Evolutionary conservation across 2,113 vertebrate genomes (phyloP).

Genomic region (Mesoclemmys tuberculata): DNA sequence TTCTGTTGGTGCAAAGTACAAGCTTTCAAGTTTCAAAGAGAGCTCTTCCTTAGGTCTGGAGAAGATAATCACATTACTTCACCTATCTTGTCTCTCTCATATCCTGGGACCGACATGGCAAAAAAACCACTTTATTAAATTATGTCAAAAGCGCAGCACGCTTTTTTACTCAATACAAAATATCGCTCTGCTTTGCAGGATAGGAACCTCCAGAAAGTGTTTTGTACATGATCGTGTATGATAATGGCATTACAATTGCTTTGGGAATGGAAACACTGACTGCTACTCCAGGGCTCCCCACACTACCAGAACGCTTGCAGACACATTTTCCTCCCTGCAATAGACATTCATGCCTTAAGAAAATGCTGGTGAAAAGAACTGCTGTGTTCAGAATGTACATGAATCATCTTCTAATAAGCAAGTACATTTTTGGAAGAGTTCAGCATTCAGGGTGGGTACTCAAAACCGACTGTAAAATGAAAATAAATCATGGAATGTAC

Average conservation of each 20-base stretch:
- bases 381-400: not conserved
- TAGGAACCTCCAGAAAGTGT: slow-evolving; percentile 60
- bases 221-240: slow-evolving; percentile 41
- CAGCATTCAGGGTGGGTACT: slow-evolving; percentile 24
- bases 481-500: slow-evolving; percentile 15
- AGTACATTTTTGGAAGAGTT: slow-evolving; percentile 36
- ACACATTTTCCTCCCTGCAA: slow-evolving; percentile 20
- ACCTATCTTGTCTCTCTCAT: not conserved
- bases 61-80: not conserved
- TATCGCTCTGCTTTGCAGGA: slow-evolving; percentile 20
- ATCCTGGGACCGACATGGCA: not conserved
- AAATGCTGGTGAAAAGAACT: slow-evolving; percentile 19
- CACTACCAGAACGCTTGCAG: not conserved
- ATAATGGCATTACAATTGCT: slow-evolving; percentile 58
- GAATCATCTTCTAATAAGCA: slow-evolving; percentile 47
- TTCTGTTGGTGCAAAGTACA: not conserved
- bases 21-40: not conserved
- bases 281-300: slow-evolving; percentile 9
- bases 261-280: slow-evolving; percentile 46
- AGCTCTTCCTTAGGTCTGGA: not conserved
- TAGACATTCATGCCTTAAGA: slow-evolving; percentile 26
- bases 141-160: slow-evolving; percentile 62
- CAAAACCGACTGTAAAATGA: slow-evolving; percentile 38
- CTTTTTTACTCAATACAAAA: slow-evolving; percentile 62
- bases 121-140: not conserved